Evolutionary conservation across 2,113 vertebrate species (phyloP).

Genomic region (Chitala chitala): DNA sequence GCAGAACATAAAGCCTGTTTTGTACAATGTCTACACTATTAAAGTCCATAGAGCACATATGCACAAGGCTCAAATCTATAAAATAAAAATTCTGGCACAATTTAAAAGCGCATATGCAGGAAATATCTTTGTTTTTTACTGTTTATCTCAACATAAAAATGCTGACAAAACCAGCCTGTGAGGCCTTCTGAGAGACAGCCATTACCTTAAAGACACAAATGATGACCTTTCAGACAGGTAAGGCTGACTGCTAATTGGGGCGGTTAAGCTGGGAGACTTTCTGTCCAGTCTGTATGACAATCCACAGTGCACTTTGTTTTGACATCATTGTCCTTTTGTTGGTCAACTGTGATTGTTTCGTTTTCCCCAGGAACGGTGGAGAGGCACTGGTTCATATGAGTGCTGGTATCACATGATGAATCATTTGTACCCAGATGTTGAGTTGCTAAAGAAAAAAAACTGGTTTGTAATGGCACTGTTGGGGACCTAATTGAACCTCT

Average conservation of each 20-base stretch:
- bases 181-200: background rate
- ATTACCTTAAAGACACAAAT: background rate
- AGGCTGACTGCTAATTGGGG: background rate
- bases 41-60: background rate
- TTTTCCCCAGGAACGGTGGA: conserved; percentile 1
- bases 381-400: background rate
- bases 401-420: background rate
- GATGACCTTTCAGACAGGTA: background rate
- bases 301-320: conserved; percentile 41
- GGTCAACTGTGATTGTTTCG: conserved; percentile 14
- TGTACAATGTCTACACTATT: background rate
- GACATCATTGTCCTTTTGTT: conserved; percentile 40
- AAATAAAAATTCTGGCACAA: background rate
- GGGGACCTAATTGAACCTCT: conserved; percentile 36
- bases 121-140: too few species aligned
- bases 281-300: background rate
- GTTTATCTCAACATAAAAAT: background rate
- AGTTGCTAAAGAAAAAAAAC: conserved; percentile 38
- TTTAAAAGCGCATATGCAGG: conserved; percentile 11
- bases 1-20: too few species aligned
- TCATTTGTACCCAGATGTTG: conserved; percentile 23
- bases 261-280: background rate
- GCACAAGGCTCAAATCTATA: background rate
- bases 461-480: conserved; percentile 36
- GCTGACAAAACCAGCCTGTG: background rate